These are phyloP conservation scores for Hetaerina americana DNA, from an alignment of 1,140 invertebrate species.

Conservation along the genomic window DNA sequence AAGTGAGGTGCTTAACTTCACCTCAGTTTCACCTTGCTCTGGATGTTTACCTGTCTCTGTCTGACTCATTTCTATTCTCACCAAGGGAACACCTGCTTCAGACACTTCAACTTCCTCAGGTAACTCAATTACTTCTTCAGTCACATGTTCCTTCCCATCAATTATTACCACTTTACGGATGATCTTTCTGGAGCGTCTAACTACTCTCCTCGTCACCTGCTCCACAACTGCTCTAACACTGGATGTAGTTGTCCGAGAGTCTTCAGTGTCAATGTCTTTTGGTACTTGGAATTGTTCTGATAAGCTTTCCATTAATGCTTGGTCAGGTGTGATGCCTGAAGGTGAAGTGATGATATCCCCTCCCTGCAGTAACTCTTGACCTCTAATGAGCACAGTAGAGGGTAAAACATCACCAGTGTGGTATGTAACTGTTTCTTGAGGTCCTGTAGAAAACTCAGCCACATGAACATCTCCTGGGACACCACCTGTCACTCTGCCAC, in stretches of 20 bases:
- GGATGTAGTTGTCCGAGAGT: constrained; percentile 37
- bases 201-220: constrained; percentile 60
- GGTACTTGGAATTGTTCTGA: background rate
- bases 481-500: constrained; percentile 44
- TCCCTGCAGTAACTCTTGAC: constrained; percentile 26
- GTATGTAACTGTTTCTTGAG: constrained; percentile 37
- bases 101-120: constrained; percentile 64
- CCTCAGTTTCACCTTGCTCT: too few relatives aligned
- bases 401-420: constrained; percentile 32
- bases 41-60: constrained; percentile 27
- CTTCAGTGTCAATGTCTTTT: constrained; percentile 21
- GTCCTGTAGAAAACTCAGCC: constrained; percentile 47
- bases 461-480: constrained; percentile 43
- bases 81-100: constrained; percentile 51
- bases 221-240: constrained; percentile 61
- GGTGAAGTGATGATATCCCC: background rate
- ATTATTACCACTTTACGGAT: constrained; percentile 60
- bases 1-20: too few relatives aligned
- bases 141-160: constrained; percentile 67
- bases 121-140: constrained; percentile 69
- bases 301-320: too few relatives aligned
- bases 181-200: constrained; percentile 56
- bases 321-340: background rate
- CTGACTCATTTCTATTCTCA: constrained; percentile 37
- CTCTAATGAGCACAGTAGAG: constrained; percentile 24